Conservation (phyloP, 2,797 vertebrate species). For the Halcyon leucocephala region DNA sequence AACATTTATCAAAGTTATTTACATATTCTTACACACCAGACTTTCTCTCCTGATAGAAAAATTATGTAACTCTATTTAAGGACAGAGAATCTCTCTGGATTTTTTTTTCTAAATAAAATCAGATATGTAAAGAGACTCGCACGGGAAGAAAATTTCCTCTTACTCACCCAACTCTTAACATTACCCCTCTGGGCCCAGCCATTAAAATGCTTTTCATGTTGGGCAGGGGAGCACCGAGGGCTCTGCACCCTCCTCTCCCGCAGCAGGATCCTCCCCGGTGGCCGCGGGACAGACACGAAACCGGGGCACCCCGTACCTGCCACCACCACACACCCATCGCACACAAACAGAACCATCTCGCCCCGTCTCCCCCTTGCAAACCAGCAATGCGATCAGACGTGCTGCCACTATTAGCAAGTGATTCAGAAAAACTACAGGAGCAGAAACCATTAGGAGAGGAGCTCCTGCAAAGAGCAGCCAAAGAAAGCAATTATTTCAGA, state of each 20-base stretch:
- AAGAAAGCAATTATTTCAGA: neutral
- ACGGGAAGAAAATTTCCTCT: neutral
- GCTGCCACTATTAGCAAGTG: accelerated
- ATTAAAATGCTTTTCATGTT: accelerated
- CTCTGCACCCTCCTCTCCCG: neutral
- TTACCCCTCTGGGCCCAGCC: neutral
- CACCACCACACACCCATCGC: accelerated
- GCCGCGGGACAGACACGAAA: accelerated
- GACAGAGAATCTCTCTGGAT: neutral
- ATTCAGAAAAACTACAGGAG: neutral
- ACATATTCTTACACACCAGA: neutral
- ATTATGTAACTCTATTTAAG: neutral
- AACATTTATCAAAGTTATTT: neutral
- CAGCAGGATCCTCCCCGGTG: accelerated
- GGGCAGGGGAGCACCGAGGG: neutral
- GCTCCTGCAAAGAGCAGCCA: neutral
- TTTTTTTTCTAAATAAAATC: neutral
- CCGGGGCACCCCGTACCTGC: accelerated
- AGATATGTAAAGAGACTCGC: neutral
- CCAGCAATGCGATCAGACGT: accelerated
- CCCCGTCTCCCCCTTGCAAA: neutral
- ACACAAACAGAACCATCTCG: neutral
- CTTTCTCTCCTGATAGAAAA: neutral
- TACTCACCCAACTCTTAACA: neutral
- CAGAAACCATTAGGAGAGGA: neutral